Conservation (phyloP, 2,113 vertebrate species). For the Ornithorhynchus anatinus region DNA sequence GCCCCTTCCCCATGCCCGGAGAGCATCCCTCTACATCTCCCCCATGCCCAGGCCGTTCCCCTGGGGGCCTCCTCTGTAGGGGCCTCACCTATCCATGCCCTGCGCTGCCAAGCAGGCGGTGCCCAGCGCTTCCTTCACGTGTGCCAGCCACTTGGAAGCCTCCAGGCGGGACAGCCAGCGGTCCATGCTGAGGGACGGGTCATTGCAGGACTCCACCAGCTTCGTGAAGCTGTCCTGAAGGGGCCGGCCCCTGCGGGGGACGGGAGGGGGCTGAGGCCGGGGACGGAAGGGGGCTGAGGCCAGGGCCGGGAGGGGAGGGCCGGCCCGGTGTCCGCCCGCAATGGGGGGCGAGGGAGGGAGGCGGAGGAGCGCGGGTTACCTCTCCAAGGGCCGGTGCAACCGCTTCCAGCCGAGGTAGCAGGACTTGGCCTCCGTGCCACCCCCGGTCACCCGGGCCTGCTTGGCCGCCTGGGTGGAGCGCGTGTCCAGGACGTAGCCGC, state of each 20-base stretch:
- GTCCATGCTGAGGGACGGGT: constrained; percentile 72
- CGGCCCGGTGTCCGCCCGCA: background rate
- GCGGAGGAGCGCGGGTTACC: constrained; percentile 57
- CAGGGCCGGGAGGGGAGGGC: no score
- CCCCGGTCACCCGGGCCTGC: constrained; percentile 74
- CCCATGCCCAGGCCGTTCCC: fast-evolving
- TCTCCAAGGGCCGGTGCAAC: constrained; percentile 81
- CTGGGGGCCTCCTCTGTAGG: no score
- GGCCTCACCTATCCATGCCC: constrained; percentile 81
- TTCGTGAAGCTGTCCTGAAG: constrained; percentile 81
- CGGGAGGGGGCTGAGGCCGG: background rate
- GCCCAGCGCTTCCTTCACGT: constrained; percentile 80
- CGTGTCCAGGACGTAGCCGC: constrained; percentile 80
- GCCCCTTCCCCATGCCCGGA: background rate
- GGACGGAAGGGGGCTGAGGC: background rate
- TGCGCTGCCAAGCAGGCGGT: constrained; percentile 81
- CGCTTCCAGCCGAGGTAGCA: constrained; percentile 76
- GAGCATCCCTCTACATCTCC: background rate
- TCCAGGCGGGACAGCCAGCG: constrained; percentile 85
- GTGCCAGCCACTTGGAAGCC: constrained; percentile 82
- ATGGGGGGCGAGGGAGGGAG: background rate
- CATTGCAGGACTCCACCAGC: constrained; percentile 79
- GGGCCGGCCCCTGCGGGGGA: constrained; percentile 69
- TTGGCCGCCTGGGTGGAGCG: constrained; percentile 78
- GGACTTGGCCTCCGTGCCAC: constrained; percentile 81